Percentiles rank a stretch among this genome's conserved stretches.
Evolutionary conservation across 2,888 invertebrate genomes (phyloP).

Genomic region (Dasysyrphus tricinctus): DNA sequence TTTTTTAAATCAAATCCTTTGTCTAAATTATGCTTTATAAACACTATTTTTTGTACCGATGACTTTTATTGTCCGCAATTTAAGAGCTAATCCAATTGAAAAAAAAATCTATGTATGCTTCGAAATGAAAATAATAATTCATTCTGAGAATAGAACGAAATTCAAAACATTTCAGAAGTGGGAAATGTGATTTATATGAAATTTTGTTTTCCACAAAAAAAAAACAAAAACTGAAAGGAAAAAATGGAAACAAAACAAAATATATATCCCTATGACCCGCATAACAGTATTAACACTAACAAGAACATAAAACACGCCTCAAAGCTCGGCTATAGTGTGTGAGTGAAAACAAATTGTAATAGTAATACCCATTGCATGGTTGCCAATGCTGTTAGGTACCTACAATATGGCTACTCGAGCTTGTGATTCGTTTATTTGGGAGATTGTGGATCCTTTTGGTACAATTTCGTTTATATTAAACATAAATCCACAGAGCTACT

Average conservation of each 20-base stretch:
- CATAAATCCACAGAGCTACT: neutral
- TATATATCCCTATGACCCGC: conserved; percentile 27
- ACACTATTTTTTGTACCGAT: neutral
- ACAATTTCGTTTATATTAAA: neutral
- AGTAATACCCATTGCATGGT: neutral
- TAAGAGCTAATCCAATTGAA: neutral
- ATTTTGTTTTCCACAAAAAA: conserved; percentile 40
- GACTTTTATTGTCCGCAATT: neutral
- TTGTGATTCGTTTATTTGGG: neutral
- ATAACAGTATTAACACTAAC: conserved; percentile 48
- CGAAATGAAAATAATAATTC: conserved; percentile 17
- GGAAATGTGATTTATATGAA: conserved; percentile 62
- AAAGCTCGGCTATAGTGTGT: conserved; percentile 29
- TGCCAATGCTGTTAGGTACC: neutral
- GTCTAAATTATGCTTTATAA: neutral
- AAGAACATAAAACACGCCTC: conserved; percentile 57
- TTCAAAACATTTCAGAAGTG: conserved; percentile 30
- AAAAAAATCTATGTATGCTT: conserved; percentile 2
- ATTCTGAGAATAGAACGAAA: neutral
- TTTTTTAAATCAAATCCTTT: neutral
- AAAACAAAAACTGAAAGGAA: neutral
- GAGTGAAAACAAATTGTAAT: conserved; percentile 60
- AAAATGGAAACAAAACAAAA: conserved; percentile 32
- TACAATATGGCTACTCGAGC: neutral
- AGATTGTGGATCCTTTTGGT: neutral